Percentiles rank a stretch among this genome's conserved stretches.
Conservation (phyloP, 2,797 vertebrate genomes). For the Molossus alvarezi region DNA sequence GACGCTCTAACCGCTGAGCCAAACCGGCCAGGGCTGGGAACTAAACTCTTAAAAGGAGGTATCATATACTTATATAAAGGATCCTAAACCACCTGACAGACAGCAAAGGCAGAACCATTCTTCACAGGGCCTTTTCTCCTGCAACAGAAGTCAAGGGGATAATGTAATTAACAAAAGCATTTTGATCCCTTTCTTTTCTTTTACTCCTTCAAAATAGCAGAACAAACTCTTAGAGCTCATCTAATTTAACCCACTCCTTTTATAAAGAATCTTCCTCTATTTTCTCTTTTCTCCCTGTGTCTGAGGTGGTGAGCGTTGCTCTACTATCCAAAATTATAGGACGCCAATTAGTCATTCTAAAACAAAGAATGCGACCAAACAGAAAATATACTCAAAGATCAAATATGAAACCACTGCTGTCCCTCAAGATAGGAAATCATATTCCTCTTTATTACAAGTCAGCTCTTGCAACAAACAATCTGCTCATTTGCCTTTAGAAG, state of each 20-base stretch:
- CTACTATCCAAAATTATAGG: not conserved
- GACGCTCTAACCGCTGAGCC: too few species aligned
- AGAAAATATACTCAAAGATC: slow-evolving; percentile 43
- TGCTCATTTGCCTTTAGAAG: not conserved
- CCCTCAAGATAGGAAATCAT: not conserved
- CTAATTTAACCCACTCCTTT: slow-evolving; percentile 16
- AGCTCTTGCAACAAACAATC: not conserved
- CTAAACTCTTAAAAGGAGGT: slow-evolving; percentile 37
- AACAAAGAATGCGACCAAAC: slow-evolving; percentile 49
- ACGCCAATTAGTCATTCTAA: slow-evolving; percentile 17
- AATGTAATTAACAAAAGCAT: not conserved
- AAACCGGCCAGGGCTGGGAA: not conserved
- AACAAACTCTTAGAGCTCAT: slow-evolving; percentile 1
- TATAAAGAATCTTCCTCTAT: not conserved
- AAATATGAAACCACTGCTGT: not conserved
- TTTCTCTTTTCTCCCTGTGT: not conserved
- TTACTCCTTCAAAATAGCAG: not conserved
- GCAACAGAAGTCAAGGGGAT: not conserved
- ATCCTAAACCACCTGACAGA: not conserved
- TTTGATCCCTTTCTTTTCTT: slow-evolving; percentile 27
- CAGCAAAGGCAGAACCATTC: not conserved
- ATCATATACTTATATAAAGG: slow-evolving; percentile 20
- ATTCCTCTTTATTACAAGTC: slow-evolving; percentile 21
- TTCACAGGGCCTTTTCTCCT: slow-evolving; percentile 4
- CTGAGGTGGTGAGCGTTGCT: not conserved